phyloP scores from a whole-genome alignment of 2,888 invertebrate species.

The Philaethria dido region DNA sequence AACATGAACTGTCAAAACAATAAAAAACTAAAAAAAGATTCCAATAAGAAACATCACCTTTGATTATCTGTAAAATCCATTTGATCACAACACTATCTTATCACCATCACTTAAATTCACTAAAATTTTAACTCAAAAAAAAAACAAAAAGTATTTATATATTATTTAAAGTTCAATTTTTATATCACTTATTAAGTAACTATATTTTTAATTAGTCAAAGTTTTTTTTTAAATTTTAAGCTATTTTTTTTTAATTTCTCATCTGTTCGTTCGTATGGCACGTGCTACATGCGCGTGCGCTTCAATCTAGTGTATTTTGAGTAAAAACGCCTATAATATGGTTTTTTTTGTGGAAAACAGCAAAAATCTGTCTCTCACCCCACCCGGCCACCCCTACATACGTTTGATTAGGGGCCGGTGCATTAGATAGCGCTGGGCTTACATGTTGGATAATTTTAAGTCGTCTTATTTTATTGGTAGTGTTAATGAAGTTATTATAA shows the following conservation, averaged over 20 bases:
- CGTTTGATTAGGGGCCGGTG: constrained; percentile 75
- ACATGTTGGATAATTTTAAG: constrained; percentile 56
- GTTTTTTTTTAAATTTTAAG: too few species aligned
- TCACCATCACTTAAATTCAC: constrained; percentile 56
- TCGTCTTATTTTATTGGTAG: not conserved
- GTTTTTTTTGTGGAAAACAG: constrained; percentile 78
- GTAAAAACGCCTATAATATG: constrained; percentile 73
- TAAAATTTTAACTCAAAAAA: constrained; percentile 1
- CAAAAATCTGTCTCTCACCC: constrained; percentile 68
- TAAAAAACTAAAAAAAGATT: constrained; percentile 48
- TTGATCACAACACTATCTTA: constrained; percentile 51
- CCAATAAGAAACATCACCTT: constrained; percentile 63
- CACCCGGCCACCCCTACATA: constrained; percentile 63
- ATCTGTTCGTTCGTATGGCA: constrained; percentile 49
- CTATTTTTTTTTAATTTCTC: not conserved
- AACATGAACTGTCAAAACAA: too few species aligned
- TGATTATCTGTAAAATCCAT: constrained; percentile 60
- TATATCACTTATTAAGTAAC: too few species aligned
- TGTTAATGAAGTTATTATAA: too few species aligned
- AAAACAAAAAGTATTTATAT: too few species aligned
- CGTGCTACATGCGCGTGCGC: constrained; percentile 76
- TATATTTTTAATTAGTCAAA: not conserved
- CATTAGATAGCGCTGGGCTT: constrained; percentile 59
- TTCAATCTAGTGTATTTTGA: constrained; percentile 76
- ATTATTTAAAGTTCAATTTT: too few species aligned